Conservation (phyloP, 2,797 vertebrate genomes). For the Syndactyla subalaris region DNA sequence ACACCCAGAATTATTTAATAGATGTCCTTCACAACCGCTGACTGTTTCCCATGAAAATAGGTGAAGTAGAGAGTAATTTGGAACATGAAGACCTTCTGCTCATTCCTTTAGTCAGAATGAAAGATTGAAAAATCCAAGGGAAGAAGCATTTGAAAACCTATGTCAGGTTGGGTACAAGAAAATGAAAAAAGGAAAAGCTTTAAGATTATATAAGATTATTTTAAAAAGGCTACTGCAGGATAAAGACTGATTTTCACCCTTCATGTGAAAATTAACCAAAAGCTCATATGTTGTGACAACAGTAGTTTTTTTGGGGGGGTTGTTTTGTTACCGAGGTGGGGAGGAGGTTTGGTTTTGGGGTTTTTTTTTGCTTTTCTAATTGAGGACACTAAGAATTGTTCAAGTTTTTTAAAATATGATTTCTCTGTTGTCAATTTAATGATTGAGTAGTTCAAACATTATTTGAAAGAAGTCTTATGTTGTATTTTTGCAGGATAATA, state of each 20-base stretch:
- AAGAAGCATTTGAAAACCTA: neutral
- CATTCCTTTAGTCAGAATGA: neutral
- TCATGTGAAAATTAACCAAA: neutral
- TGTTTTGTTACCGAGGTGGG: neutral
- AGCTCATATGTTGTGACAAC: neutral
- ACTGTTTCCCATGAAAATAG: neutral
- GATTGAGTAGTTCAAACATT: neutral
- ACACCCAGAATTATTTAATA: neutral
- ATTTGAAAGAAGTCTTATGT: neutral
- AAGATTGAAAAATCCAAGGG: neutral
- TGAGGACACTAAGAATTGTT: neutral
- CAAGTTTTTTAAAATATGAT: neutral
- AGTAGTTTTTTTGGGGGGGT: too few species aligned
- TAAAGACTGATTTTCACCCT: rapidly evolving
- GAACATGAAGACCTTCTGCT: neutral
- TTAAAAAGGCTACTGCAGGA: neutral
- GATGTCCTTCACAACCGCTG: neutral
- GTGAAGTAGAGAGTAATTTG: neutral
- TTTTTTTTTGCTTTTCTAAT: neutral
- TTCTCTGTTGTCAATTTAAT: neutral
- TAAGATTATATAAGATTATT: neutral
- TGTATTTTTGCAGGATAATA: neutral
- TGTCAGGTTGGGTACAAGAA: neutral
- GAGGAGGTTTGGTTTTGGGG: rapidly evolving
- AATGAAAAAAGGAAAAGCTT: neutral